A percentile compares a stretch with the other conserved stretches of the same genome.
phyloP scores from a whole-genome alignment of 1,140 invertebrate species.

The Bathynomus jamesi region DNA sequence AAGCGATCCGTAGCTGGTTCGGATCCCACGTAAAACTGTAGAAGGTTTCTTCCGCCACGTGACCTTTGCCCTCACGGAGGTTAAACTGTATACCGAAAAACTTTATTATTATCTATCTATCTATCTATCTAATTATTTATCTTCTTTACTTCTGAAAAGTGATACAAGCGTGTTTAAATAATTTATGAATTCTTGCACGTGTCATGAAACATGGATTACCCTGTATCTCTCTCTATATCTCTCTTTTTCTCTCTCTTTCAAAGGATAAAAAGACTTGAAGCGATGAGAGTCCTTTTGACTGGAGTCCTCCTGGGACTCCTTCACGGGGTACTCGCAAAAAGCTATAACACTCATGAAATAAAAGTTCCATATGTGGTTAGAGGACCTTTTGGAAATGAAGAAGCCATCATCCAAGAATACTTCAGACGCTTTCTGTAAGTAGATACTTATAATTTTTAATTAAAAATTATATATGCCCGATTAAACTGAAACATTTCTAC shows the following conservation, averaged over 20 bases:
- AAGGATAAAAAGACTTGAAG: too few species aligned
- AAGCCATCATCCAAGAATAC: background rate
- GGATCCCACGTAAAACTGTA: too few species aligned
- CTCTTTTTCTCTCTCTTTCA: too few species aligned
- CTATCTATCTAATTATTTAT: background rate
- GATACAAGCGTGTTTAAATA: background rate
- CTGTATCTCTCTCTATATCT: too few species aligned
- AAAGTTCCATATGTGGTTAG: background rate
- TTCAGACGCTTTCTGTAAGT: background rate
- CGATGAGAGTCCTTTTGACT: background rate
- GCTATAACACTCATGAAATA: background rate
- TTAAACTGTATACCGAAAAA: too few species aligned
- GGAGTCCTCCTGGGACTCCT: background rate
- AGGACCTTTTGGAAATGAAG: background rate
- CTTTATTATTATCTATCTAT: background rate
- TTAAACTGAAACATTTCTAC: background rate
- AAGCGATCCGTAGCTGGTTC: too few species aligned
- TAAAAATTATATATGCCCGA: background rate
- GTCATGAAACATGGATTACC: background rate
- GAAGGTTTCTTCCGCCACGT: too few species aligned
- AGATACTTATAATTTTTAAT: background rate
- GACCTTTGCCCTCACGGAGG: too few species aligned
- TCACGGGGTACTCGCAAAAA: background rate
- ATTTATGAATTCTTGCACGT: background rate
- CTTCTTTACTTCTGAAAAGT: background rate